Percentiles rank a stretch among this genome's conserved stretches.
Conservation (phyloP, 1,140 invertebrate genomes). For the Procambarus clarkii region DNA sequence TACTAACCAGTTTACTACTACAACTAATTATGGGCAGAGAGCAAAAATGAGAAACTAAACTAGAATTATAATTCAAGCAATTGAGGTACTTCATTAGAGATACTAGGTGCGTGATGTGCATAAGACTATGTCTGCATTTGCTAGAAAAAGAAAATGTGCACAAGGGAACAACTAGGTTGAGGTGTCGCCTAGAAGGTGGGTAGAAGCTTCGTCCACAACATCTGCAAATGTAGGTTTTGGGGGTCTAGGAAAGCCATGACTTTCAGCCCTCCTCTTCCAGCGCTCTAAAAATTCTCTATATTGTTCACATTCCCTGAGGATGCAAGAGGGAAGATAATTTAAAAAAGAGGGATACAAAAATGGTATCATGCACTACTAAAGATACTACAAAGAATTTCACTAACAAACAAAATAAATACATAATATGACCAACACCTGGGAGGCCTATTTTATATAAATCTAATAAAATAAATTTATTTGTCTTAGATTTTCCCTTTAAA, state of each 20-base stretch:
- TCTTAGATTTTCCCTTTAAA: neutral
- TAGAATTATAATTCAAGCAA: too few relatives aligned
- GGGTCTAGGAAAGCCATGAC: constrained; percentile 46
- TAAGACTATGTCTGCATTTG: too few relatives aligned
- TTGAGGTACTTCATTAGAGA: too few relatives aligned
- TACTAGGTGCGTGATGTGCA: too few relatives aligned
- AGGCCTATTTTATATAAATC: too few relatives aligned
- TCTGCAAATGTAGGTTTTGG: constrained; percentile 25
- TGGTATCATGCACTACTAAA: neutral
- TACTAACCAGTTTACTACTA: too few relatives aligned
- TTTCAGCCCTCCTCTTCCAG: constrained; percentile 34
- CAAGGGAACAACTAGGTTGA: constrained; percentile 11
- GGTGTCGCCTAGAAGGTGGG: constrained; percentile 19
- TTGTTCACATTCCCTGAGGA: constrained; percentile 52
- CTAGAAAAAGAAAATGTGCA: too few relatives aligned
- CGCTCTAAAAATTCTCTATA: constrained; percentile 41
- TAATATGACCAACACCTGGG: neutral
- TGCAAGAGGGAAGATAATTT: neutral
- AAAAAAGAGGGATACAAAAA: neutral
- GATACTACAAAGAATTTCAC: neutral
- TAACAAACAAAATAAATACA: neutral
- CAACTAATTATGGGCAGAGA: too few relatives aligned
- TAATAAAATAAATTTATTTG: too few relatives aligned
- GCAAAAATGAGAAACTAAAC: too few relatives aligned
- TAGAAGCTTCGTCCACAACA: constrained; percentile 51